Percentiles rank a stretch among this genome's conserved stretches.
Evolutionary conservation across 2,113 vertebrate genomes (phyloP).

Genomic region (Diadophis punctatus): DNA sequence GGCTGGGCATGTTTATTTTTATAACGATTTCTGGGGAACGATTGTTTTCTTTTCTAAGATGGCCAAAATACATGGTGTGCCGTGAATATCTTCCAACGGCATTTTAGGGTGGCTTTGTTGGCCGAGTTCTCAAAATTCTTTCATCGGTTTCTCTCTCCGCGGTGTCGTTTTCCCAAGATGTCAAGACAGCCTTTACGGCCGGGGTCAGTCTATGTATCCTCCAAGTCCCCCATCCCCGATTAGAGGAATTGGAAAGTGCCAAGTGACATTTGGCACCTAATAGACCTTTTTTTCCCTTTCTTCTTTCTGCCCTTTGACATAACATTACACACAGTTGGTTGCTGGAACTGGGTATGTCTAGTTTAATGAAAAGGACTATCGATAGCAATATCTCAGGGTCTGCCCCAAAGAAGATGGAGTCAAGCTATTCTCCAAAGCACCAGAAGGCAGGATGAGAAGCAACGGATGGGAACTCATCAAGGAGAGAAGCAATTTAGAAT

Average conservation of each 20-base stretch:
- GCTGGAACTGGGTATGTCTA: too few species aligned
- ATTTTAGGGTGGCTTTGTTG: neutral
- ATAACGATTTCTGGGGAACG: neutral
- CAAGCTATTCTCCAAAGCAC: too few species aligned
- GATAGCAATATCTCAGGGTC: too few species aligned
- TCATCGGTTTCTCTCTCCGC: neutral
- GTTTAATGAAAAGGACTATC: too few species aligned
- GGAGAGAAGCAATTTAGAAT: too few species aligned
- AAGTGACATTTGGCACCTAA: neutral
- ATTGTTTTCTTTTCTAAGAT: neutral
- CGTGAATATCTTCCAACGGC: neutral
- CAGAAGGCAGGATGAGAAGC: too few species aligned
- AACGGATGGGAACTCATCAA: too few species aligned
- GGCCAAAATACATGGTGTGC: neutral
- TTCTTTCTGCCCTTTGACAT: neutral
- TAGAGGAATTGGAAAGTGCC: neutral
- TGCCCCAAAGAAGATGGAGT: too few species aligned
- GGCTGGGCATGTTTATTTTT: neutral
- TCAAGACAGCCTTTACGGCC: neutral
- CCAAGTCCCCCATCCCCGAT: neutral
- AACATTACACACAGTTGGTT: neutral
- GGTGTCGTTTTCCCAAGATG: rapidly evolving
- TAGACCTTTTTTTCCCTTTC: neutral
- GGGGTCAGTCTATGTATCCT: neutral
- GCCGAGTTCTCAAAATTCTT: neutral